phyloP scores from a whole-genome alignment of 1,140 invertebrate species.

The Adelges cooleyi region DNA sequence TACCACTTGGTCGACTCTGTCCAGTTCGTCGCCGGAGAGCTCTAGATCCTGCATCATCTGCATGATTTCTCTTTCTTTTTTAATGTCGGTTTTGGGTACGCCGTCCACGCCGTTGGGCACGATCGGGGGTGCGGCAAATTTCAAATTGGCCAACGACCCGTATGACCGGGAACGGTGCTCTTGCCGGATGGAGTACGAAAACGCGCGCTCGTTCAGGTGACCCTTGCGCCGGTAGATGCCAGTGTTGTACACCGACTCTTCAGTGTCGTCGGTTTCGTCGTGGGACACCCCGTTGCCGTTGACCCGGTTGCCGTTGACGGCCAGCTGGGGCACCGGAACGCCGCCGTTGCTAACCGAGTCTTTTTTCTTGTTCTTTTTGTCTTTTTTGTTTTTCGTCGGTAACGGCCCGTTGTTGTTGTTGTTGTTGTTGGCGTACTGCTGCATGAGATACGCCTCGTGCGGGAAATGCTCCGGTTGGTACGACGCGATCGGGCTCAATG shows the following conservation, averaged over 20 bases:
- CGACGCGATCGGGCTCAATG: conserved; percentile 47
- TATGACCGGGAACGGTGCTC: conserved; percentile 83
- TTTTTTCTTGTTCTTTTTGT: conserved; percentile 38
- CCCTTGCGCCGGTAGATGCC: conserved; percentile 81
- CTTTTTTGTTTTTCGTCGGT: conserved; percentile 36
- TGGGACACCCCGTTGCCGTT: conserved; percentile 1
- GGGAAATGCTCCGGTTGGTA: conserved; percentile 51
- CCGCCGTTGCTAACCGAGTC: conserved; percentile 38
- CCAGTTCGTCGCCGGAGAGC: conserved; percentile 62
- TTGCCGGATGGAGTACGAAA: conserved; percentile 85
- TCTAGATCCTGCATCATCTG: conserved; percentile 80
- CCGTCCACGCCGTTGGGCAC: conserved; percentile 33
- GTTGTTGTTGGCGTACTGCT: conserved; percentile 46
- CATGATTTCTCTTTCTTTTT: conserved; percentile 81
- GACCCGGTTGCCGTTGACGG: conserved; percentile 33
- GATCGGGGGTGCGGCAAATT: conserved; percentile 54
- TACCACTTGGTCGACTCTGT: conserved; percentile 38
- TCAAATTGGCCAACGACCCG: conserved; percentile 75
- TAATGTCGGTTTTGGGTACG: conserved; percentile 48
- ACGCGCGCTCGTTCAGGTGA: conserved; percentile 83
- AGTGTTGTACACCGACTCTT: conserved; percentile 67
- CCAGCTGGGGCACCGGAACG: conserved; percentile 32
- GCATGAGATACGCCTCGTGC: conserved; percentile 48
- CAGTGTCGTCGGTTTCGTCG: conserved; percentile 33
- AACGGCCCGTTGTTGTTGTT: conserved; percentile 32